A percentile compares a stretch with the other conserved stretches of the same genome.
phyloP scores from a whole-genome alignment of 2,888 invertebrate species.

The Athalia circularis region DNA sequence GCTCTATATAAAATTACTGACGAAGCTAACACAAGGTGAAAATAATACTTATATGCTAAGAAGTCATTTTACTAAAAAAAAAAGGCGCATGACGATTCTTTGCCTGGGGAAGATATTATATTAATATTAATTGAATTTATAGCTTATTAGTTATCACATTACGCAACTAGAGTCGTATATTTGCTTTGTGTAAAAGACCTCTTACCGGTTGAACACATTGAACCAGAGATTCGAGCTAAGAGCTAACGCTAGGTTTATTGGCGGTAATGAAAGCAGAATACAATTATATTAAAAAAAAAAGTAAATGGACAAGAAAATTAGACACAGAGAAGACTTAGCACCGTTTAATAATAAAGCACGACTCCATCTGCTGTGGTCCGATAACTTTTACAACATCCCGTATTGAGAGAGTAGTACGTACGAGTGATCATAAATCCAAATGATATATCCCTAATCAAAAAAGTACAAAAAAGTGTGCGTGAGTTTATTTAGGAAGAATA shows the following conservation, averaged over 20 bases:
- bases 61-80: neutral
- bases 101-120: conserved; percentile 12
- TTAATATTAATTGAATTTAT: conserved; percentile 31
- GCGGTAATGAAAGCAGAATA: conserved; percentile 11
- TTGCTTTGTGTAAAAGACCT: conserved; percentile 24
- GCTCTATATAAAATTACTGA: conserved; percentile 23
- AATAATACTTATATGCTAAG: neutral
- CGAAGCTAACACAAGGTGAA: neutral
- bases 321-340: conserved; percentile 14
- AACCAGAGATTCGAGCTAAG: neutral
- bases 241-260: conserved; percentile 19
- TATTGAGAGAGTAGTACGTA: conserved; percentile 29
- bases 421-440: conserved; percentile 50
- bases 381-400: conserved; percentile 31
- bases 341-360: conserved; percentile 35
- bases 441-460: conserved; percentile 69
- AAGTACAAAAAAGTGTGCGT: conserved; percentile 68
- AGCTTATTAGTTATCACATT: conserved; percentile 27
- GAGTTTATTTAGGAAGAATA: conserved; percentile 52
- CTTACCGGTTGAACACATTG: conserved; percentile 10
- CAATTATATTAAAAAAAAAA: conserved; percentile 5
- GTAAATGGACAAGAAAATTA: conserved; percentile 23
- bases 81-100: neutral
- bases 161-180: conserved; percentile 25
- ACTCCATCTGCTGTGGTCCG: conserved; percentile 44